These are phyloP conservation scores for Drosophila diplacantha DNA, from an alignment of 2,888 invertebrate species.

Conservation along the genomic window DNA sequence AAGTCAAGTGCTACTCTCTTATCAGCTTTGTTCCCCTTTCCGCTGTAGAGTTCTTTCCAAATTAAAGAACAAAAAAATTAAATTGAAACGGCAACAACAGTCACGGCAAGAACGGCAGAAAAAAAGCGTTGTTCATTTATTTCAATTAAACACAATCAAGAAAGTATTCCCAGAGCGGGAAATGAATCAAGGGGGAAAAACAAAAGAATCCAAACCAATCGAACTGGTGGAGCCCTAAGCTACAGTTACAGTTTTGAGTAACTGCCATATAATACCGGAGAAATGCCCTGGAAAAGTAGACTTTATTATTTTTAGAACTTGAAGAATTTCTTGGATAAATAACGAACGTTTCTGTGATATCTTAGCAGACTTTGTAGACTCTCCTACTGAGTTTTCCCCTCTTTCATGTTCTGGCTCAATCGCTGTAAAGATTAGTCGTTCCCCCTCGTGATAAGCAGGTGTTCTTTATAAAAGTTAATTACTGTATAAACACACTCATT, in stretches of 20 bases:
- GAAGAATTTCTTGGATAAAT: neutral
- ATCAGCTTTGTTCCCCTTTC: slow-evolving; percentile 20
- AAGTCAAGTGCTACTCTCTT: slow-evolving; percentile 31
- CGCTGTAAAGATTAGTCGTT: slow-evolving; percentile 27
- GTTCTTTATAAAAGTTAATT: slow-evolving; percentile 21
- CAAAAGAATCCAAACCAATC: slow-evolving; percentile 36
- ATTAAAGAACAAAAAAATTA: slow-evolving; percentile 35
- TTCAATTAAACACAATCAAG: slow-evolving; percentile 76
- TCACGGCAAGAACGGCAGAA: slow-evolving; percentile 31
- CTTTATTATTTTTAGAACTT: slow-evolving; percentile 3
- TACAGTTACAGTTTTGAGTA: slow-evolving; percentile 11
- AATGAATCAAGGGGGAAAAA: slow-evolving; percentile 1
- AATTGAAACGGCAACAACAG: slow-evolving; percentile 46
- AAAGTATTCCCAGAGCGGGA: slow-evolving; percentile 40
- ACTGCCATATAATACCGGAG: slow-evolving; percentile 9
- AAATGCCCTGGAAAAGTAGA: slow-evolving; percentile 3
- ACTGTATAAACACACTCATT: slow-evolving; percentile 16
- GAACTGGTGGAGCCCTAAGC: slow-evolving; percentile 18
- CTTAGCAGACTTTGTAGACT: neutral
- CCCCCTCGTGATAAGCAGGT: slow-evolving; percentile 31
- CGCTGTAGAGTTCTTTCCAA: slow-evolving; percentile 33
- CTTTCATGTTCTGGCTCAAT: neutral
- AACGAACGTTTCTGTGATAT: neutral
- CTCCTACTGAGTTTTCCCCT: neutral
- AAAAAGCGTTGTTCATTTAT: slow-evolving; percentile 68